These are phyloP conservation scores for Chauna torquata DNA, from an alignment of 2,113 vertebrate genomes.

Conservation along the genomic window DNA sequence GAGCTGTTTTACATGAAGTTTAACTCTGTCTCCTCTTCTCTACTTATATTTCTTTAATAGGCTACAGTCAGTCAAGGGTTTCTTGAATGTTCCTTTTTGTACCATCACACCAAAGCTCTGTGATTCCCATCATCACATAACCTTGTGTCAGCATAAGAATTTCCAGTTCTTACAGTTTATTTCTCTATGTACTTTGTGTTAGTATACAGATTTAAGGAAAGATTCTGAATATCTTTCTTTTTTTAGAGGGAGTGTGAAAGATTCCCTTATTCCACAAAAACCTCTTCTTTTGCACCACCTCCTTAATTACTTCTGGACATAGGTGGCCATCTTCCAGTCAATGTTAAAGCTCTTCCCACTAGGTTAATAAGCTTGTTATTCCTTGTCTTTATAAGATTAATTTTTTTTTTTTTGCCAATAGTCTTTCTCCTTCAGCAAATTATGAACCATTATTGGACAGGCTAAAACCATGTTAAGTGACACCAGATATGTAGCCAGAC, in stretches of 20 bases:
- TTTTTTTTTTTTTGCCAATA: neutral
- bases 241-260: neutral
- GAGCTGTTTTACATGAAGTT: neutral
- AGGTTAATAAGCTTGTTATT: neutral
- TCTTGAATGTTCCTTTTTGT: neutral
- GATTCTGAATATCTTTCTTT: neutral
- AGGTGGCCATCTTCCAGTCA: neutral
- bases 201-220: neutral
- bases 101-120: neutral
- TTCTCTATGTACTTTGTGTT: neutral
- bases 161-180: neutral
- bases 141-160: neutral
- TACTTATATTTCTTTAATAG: neutral
- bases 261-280: neutral
- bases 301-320: neutral
- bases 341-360: neutral
- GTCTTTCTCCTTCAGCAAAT: neutral
- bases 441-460: neutral
- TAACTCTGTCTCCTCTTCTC: too few relatives aligned
- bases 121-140: neutral
- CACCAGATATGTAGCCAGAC: neutral
- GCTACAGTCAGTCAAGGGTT: neutral
- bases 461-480: neutral
- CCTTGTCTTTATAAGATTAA: neutral
- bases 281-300: neutral